Percentiles rank a stretch among this genome's conserved stretches.
phyloP scores from a whole-genome alignment of 2,797 vertebrate species.

The Gymnopithys bicolor region DNA sequence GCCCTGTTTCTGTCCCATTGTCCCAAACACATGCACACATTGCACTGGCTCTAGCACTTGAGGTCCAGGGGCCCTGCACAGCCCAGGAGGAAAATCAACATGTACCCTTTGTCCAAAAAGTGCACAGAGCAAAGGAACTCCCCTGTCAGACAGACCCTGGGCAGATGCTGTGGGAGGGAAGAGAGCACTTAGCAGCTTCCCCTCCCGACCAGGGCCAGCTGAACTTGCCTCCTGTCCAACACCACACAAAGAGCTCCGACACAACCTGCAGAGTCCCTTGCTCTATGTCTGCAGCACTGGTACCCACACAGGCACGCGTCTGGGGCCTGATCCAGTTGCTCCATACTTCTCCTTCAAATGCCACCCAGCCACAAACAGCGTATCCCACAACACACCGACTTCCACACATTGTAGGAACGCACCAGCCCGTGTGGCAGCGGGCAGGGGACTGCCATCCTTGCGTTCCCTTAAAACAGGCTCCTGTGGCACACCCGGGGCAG shows the following conservation, averaged over 20 bases:
- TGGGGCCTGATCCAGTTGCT: neutral
- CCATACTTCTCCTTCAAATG: accelerated
- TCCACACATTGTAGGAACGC: accelerated
- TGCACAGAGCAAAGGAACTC: accelerated
- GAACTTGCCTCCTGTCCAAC: neutral
- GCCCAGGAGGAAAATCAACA: neutral
- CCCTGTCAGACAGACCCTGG: accelerated
- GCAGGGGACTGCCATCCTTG: accelerated
- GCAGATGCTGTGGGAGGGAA: accelerated
- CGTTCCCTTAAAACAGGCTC: neutral
- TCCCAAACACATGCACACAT: accelerated
- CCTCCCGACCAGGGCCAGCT: neutral
- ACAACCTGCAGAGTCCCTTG: neutral
- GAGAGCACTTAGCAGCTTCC: neutral
- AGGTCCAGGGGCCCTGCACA: neutral
- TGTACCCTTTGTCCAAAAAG: accelerated
- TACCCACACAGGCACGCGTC: accelerated
- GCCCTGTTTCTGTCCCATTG: neutral
- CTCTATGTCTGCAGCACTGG: accelerated
- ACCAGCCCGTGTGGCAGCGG: accelerated
- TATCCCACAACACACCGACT: neutral
- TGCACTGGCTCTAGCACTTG: neutral
- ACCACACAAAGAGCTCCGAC: accelerated
- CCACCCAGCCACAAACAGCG: accelerated
- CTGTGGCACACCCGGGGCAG: neutral